Conservation (phyloP, 2,797 vertebrate genomes). For the Masticophis lateralis region DNA sequence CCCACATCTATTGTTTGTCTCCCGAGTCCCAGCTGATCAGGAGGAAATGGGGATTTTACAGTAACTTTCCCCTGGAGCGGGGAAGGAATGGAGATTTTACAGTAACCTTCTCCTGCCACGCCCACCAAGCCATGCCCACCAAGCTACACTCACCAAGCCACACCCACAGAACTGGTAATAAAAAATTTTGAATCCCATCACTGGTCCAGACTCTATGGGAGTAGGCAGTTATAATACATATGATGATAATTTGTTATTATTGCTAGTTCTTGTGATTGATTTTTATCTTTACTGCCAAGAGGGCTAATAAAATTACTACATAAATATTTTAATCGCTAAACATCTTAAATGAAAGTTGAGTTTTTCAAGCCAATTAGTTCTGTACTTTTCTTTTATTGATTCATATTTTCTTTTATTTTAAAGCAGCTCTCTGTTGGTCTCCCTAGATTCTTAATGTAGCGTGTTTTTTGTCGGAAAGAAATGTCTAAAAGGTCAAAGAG, state of each 20-base stretch:
- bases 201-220: not conserved
- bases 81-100: too few relatives aligned
- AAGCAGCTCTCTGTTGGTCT: not conserved
- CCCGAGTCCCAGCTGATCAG: too few relatives aligned
- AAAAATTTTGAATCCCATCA: too few relatives aligned
- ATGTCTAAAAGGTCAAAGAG: not conserved
- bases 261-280: not conserved
- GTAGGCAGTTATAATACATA: not conserved
- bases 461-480: slow-evolving; percentile 3
- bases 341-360: not conserved
- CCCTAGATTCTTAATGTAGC: not conserved
- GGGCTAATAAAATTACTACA: not conserved
- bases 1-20: too few relatives aligned
- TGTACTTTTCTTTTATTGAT: not conserved
- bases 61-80: too few relatives aligned
- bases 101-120: too few relatives aligned
- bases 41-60: too few relatives aligned
- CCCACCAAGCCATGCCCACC: too few relatives aligned
- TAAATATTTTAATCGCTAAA: not conserved
- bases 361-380: not conserved
- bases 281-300: not conserved
- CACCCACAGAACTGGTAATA: too few relatives aligned
- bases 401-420: not conserved
- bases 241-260: not conserved
- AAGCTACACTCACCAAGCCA: too few relatives aligned